Conservation (phyloP, 2,888 invertebrate species). For the Allophyes oxyacanthae region DNA sequence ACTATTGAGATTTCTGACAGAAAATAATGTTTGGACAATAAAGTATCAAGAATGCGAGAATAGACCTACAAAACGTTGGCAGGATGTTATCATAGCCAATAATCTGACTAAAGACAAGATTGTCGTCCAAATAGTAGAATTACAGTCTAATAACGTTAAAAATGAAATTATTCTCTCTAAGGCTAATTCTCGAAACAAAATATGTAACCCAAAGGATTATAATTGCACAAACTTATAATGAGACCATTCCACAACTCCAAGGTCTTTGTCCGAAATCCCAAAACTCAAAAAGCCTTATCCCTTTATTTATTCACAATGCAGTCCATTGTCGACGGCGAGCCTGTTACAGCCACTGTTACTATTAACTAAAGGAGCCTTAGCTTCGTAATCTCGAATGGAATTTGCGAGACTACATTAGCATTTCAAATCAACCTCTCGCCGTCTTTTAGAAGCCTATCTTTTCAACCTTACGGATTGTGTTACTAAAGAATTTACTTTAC, state of each 20-base stretch:
- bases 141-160: no score
- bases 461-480: constrained; percentile 59
- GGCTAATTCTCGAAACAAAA: no score
- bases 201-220: not conserved
- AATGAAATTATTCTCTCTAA: no score
- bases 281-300: constrained; percentile 50
- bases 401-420: constrained; percentile 69
- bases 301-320: constrained; percentile 61
- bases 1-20: no score
- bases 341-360: constrained; percentile 59
- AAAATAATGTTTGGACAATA: no score
- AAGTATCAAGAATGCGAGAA: no score
- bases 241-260: constrained; percentile 23
- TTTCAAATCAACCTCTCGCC: constrained; percentile 67
- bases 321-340: constrained; percentile 54
- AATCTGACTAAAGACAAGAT: no score
- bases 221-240: constrained; percentile 35
- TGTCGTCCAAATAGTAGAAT: no score
- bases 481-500: constrained; percentile 52
- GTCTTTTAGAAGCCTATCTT: constrained; percentile 60
- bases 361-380: constrained; percentile 65
- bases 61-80: no score
- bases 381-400: constrained; percentile 69
- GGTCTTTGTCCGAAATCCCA: constrained; percentile 36
- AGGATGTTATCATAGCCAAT: no score